Evolutionary conservation across 2,113 vertebrate species (phyloP), one percentile per base, ranked within the genome.

Genomic region (Cariama cristata): DNA sequence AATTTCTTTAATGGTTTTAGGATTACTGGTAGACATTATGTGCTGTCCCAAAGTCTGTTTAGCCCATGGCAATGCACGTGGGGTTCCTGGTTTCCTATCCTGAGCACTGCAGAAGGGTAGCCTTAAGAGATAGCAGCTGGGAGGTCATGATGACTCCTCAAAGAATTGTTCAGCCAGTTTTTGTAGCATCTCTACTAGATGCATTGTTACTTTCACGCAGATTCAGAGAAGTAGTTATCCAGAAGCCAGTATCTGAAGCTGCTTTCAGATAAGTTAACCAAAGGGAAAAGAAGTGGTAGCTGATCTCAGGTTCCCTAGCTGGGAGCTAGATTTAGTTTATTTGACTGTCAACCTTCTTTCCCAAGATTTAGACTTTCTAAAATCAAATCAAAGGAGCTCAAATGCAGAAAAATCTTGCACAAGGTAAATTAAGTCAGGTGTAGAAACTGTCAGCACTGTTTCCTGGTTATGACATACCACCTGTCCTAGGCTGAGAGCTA

Each of bases 381-480:
- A 71, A 44, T 63, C 14, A 79, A 79, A 71, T 56, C 44, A 73
- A 68, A 93, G 12, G 32, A 69, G 13, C 17, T 74, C n/a, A 84
- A 73, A 49, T 40, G 14, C 19, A 56, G 12, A 52, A 69, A 73
- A 40, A 22, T 4, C 75, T 81, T 56, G 12, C 30, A 64, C 12
- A 40, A 79, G 28, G 23, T 58, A 53, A 40, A 81, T 56, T 60
- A 26, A 64, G 15, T 52, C 32, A 77, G 7, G 6, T 44, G 35
- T 27, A 62, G 49, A 71, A 83, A 60, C 55, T 71, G 50, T 63
- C 28, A 73, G 28, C 74, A 58, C 10, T 49, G 18, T 45, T 88
- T 88, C 32, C n/a, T 53, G 11, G 5, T n/a, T 64, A 27, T 3
- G 3, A 53, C 0, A 1, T 23, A n/a, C 4, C 26, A 62, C 44